Evolutionary conservation across 2,113 vertebrate genomes (phyloP), one percentile per base, ranked within the genome.

Genomic region (Passer domesticus): DNA sequence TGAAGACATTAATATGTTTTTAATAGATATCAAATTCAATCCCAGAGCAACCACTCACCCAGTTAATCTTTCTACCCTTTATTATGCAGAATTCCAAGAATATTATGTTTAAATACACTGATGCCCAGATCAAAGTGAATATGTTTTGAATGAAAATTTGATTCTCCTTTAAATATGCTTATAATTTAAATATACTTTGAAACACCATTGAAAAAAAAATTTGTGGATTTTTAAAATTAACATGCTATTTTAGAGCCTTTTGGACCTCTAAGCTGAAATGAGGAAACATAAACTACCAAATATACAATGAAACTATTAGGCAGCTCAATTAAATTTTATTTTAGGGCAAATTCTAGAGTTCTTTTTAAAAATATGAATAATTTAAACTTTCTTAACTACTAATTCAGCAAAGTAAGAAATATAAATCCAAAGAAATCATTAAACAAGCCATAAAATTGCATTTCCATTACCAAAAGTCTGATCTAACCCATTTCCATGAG

Each of bases 401-500:
- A 43, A 28, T 59, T 78, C 44, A 87, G 10, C 6, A 53, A 69
- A 73, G 18, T 66, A 24, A 77, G 20, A 74, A 80, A 69, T 50
- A 62, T 1, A 66, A 79, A 82, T 33, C 2, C 2, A 44, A 74
- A 59, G 35, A 59, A n/a, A 53, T 9, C 21, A 21, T 19, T 52
- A 50, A 9, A 62, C 6, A 53, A 74, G 17, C 10, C 27, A 62
- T 56, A 41, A 44, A 60, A 5, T 41, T 53, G 37, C 15, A 59
- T 33, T 53, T 49, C 2, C 4, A 16, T 37, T 76, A 56, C 9
- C 33, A 33, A 55, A 84, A 60, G 14, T 68, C 17, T 70, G n/a
- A 50, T 43, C 14, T 50, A 39, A 83, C 27, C 8, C 27, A 18
- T 39, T 85, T 62, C 44, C 0, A 0, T 11, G 24, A 74, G 12